A percentile compares a stretch with the other conserved stretches of the same genome.
These are phyloP conservation scores for Slavum lentiscoides DNA, from an alignment of 2,888 invertebrate species.

Conservation along the genomic window DNA sequence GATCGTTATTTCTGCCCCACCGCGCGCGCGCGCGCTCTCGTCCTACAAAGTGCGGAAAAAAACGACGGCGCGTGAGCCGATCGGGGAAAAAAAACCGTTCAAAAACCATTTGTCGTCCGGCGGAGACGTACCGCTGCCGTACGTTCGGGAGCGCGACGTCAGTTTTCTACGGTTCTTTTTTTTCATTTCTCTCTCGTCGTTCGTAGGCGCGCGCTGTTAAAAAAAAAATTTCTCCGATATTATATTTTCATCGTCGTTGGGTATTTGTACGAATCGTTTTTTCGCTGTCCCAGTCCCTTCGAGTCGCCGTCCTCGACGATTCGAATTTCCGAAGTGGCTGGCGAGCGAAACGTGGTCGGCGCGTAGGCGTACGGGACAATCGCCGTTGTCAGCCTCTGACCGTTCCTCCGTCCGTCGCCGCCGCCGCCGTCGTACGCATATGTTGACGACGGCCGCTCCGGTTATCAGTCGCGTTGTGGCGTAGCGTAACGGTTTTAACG, in stretches of 20 bases:
- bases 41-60: not conserved
- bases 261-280: no score
- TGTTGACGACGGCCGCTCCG: not conserved
- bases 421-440: not conserved
- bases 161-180: not conserved
- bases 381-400: not conserved
- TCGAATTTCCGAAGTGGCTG: conserved; percentile 4
- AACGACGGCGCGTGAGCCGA: not conserved
- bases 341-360: not conserved
- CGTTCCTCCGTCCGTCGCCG: not conserved
- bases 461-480: conserved; percentile 34
- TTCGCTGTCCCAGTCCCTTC: no score
- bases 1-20: conserved; percentile 43
- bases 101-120: conserved; percentile 22
- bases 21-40: not conserved
- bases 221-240: not conserved
- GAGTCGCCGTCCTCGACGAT: not conserved
- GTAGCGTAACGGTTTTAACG: conserved; percentile 46
- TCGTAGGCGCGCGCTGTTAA: not conserved
- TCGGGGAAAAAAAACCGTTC: not conserved
- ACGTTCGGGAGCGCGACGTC: not conserved
- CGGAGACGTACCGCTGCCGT: not conserved
- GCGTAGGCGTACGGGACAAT: conserved; percentile 5
- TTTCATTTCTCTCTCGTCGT: not conserved
- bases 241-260: not conserved